These are phyloP conservation scores for Rhyzopertha dominica DNA, from an alignment of 1,140 invertebrate genomes.

Conservation along the genomic window DNA sequence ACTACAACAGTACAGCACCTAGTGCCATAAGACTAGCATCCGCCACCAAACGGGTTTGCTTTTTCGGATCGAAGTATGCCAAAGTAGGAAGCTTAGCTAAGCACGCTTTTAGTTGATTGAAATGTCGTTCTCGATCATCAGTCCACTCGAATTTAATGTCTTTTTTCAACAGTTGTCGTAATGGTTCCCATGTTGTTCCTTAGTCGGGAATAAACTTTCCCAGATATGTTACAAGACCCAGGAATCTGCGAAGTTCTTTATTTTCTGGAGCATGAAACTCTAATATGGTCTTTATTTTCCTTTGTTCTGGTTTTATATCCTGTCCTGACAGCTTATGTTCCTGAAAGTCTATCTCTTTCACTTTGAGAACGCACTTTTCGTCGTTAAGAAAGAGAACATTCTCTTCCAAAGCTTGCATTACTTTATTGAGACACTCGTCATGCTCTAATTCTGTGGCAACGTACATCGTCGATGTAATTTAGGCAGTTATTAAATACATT, in stretches of 20 bases:
- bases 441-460: too few species aligned
- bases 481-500: too few species aligned
- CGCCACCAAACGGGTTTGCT: constrained; percentile 39
- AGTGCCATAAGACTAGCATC: constrained; percentile 48
- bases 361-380: too few species aligned
- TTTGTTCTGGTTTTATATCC: constrained; percentile 15
- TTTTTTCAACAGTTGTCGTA: constrained; percentile 22
- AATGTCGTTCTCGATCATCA: constrained; percentile 14
- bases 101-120: constrained; percentile 15
- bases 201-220: constrained; percentile 28
- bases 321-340: too few species aligned
- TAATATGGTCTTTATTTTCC: constrained; percentile 17
- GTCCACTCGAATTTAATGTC: constrained; percentile 22
- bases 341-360: too few species aligned
- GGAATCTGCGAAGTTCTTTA: constrained; percentile 24
- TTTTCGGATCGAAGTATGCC: constrained; percentile 45
- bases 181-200: constrained; percentile 19
- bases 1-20: constrained; percentile 37
- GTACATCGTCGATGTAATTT: too few species aligned
- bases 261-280: constrained; percentile 17
- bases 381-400: too few species aligned
- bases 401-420: too few species aligned
- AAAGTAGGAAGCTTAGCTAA: constrained; percentile 34
- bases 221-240: constrained; percentile 25
- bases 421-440: too few species aligned